Base-by-base conservation (phyloP, 2,797 vertebrate genomes). In the Phoebastria nigripes region DNA sequence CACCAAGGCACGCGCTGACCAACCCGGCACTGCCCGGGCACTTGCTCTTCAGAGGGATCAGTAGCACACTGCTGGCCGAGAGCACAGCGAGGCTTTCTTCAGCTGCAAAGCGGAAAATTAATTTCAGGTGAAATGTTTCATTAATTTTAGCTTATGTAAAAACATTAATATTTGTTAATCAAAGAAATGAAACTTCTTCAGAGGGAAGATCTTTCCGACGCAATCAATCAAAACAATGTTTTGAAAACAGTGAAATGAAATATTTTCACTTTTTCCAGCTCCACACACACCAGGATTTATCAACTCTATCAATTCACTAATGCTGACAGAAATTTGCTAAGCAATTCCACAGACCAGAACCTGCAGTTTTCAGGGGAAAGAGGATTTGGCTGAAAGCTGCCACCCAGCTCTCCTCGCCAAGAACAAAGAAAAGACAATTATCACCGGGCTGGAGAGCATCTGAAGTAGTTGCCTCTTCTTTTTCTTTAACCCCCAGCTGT, bases 1-100 rank as follows among this genome's bases (percentile, higher is more conserved):
- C 55, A 4, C 67, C 33, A 0, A 0, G n/a, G 70, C 49, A 24
- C 11, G 0, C 18, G 1, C n/a, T 2, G 3, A 1, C 16, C 55
- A 22, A 1, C 0, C 54, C 1, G 1, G 41, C 44, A 6, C 10
- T 1, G 31, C 29, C 33, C 1, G 1, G 18, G 22, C 46, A 2
- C 8, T 9, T 0, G 11, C 52, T 25, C 18, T 2, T n/a, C 58
- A 1, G 4, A 7, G 29, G 29, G 18, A 6, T 11, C 42, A 1
- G 0, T 0, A 29, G 37, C 3, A 0, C 16, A 0, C 6, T 9
- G 61, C 62, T 15, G 31, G 37, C 35, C 25, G 3, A 28, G 39
- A 22, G 3, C 35, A 25, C 47, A 22, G 37, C 5, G 0, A 20
- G 52, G 31, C 37, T 49, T 1, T 6, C 4, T 8, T 8, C 54